Evolutionary conservation across 2,888 invertebrate species (phyloP), one percentile per base, ranked within the genome.

Genomic region (Phoenoteleia sp.): DNA sequence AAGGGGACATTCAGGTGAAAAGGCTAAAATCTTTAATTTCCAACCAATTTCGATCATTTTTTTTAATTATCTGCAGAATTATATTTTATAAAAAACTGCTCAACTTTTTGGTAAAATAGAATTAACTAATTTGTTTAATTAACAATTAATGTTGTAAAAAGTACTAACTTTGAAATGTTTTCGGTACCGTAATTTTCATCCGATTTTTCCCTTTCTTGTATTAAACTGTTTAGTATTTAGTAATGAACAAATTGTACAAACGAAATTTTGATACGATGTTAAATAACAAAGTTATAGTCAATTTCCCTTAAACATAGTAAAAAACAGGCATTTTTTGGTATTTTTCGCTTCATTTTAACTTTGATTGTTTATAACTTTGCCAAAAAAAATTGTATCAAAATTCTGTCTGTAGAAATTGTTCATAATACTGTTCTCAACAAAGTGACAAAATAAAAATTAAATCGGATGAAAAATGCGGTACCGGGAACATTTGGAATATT

Each of bases 281-380:
- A 15, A 27, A 54, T 54, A 54, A 54, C 29, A 27, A 54, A 27
- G 3, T 54, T 27, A 54, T 54, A 29, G 54, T 54, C 9, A 27
- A 54, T 54, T 54, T 54, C n/a, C 27, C 7, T 49, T 49, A 49
- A 49, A 49, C 49, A 49, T 23, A 49, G 23, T 19, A 49, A 49
- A 49, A 49, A 49, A 49, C 49, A 49, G 23, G 49, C 7, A 23
- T 49, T 21, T 49, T 49, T 49, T 9, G 23, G 23, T 49, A 49
- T 19, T 49, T 49, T 49, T 49, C 23, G 49, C 23, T 49, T 49
- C 6, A 49, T 23, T 49, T 49, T 49, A 6, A 49, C 17, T 11
- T 49, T 23, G 27, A 27, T 27, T 49, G 49, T 49, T 49, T 49
- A 15, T 45, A 45, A 27, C 27, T 39, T 9, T 13, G 13, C 13